phyloP scores from a whole-genome alignment of 2,113 vertebrate species.

The Zosterops lateralis region DNA sequence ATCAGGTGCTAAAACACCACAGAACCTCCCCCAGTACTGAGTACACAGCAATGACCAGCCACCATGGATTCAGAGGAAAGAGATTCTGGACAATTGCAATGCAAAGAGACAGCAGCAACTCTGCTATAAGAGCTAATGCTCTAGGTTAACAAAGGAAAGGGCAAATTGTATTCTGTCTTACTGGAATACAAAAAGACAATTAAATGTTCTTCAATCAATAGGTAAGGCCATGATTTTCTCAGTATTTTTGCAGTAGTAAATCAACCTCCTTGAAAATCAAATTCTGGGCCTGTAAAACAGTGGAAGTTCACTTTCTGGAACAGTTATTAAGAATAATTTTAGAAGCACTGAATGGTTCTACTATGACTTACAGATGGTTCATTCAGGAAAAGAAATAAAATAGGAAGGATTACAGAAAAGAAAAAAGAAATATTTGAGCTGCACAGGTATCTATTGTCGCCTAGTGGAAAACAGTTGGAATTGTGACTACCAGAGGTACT shows the following conservation, averaged over 20 bases:
- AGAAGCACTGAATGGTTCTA: not conserved
- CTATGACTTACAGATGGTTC: not conserved
- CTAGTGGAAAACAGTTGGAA: conserved; percentile 38
- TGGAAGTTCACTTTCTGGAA: not conserved
- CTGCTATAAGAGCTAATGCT: not conserved
- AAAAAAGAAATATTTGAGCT: not conserved
- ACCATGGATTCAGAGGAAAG: not conserved
- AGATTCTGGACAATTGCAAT: not conserved
- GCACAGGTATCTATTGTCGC: conserved; percentile 56
- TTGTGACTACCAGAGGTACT: conserved; percentile 13
- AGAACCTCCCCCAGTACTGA: not conserved
- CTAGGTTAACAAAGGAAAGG: not conserved
- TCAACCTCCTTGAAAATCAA: not conserved
- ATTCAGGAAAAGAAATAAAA: not conserved
- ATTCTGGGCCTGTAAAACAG: not conserved
- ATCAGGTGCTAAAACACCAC: not conserved
- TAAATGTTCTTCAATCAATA: not conserved
- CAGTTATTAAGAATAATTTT: not conserved
- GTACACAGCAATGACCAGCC: not conserved
- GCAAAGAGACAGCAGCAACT: not conserved
- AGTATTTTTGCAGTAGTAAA: not conserved
- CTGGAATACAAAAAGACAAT: not conserved
- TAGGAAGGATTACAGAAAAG: not conserved
- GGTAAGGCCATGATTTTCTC: not conserved
- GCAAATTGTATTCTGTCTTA: not conserved